Base-by-base conservation (phyloP, 2,113 vertebrate species). In the Tor tambroides region DNA sequence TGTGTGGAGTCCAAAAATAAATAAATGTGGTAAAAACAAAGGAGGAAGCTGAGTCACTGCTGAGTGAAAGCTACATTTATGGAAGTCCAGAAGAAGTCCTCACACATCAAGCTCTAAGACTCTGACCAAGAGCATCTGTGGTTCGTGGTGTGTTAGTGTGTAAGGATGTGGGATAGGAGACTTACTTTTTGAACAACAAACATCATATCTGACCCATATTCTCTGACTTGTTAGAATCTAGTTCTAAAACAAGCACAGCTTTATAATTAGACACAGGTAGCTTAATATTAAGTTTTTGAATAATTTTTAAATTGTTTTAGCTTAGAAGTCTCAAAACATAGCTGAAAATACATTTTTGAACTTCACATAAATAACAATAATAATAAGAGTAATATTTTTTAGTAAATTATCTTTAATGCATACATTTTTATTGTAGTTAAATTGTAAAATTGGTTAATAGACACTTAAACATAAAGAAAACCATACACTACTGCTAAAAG, bases 51-150 rank as follows among this genome's bases (percentile, higher is more conserved):
- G 86, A 90, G 85, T 88, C 85, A 86, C 46, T 61, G 54, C 59
- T 77, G 32, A 26, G 76, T 86, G 85, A 90, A 88, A 83, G 89
- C 85, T 89, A 87, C 87, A 84, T 90, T 90, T 90, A 88, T 89
- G 89, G 80, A 87, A 61, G 85, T 85, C 56, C 35, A n/a, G 84
- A 84, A 12, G 46, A 43, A 17, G 14, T 14, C 7, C 41, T 38
- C 41, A 38, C 80, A 78, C 61, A 78, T 71, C 26, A 51, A 9
- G 81, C 38, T 49, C 67, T 28, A 23, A 61, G 23, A 77, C 71
- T 72, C 63, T 49, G 56, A 77, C 80, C 21, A 28, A 67, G 38
- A 67, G 38, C 15, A 46, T 78, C 46, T 30, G 49, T 78, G 43
- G 43, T 78, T 78, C 15, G 46, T 46, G 46, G 15, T 54, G 76